Evolutionary conservation across 2,113 vertebrate genomes (phyloP), one percentile per base, ranked within the genome.

Genomic region (Pedetes capensis): DNA sequence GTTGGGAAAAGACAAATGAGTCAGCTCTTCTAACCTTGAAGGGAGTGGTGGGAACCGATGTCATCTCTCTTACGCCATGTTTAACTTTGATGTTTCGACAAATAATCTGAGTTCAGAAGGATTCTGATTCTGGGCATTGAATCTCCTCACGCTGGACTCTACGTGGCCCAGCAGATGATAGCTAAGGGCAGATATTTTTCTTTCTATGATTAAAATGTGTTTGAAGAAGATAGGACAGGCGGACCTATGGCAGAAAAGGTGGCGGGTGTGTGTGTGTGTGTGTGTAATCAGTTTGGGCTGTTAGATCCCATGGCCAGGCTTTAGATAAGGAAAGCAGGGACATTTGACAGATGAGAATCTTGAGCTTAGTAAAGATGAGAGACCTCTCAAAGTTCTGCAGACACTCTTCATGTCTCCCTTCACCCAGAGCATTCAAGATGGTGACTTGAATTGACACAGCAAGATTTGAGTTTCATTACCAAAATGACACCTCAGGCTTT

Each of bases 141-240:
- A 63, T 85, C 25, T 20, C 25, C 63, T 51, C 0, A 0, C 27
- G 2, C 23, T 78, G n/a, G 55, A 18, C n/a, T 86, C 53, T 27
- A 0, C 39, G 44, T 39, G 12, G 2, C 4, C 64, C 23, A 49
- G 63, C 2, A 63, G 37, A 51, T 90, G 20, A 79, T 20, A 68
- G 23, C 16, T 79, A n/a, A 72, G 37, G n/a, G 3, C 6, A 8
- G 53, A 8, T 32, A 32, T 79, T 87, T 85, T 95, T 82, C 10
- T 82, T 95, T 69, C 29, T 25, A 29, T 39, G 61, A 84, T 93
- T 87, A 89, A 94, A 81, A 12, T 74, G 4, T 87, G 59, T 84
- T 95, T 88, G 78, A 85, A 87, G 72, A 95, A 96, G 71, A 88
- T 49, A 57, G 71, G 47, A 39, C n/a, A 80, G 66, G 22, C 29